Evolutionary conservation across 2,113 vertebrate genomes (phyloP).

Genomic region (Apus apus): DNA sequence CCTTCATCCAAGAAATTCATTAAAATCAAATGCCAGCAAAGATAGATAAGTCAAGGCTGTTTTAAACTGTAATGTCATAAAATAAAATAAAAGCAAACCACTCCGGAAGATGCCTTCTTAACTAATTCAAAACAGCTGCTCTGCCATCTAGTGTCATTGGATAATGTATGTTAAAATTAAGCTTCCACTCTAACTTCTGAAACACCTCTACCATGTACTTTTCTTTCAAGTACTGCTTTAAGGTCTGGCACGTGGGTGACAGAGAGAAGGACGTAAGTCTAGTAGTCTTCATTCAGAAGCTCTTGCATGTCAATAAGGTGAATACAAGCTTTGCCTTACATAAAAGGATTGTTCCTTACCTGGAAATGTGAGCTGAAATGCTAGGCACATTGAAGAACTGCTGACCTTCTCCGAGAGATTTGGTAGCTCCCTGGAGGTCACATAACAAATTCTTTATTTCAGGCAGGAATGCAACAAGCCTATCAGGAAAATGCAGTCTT

Average conservation of each 20-base stretch:
- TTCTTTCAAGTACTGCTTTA: not conserved
- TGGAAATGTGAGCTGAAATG: not conserved
- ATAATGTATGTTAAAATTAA: not conserved
- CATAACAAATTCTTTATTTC: not conserved
- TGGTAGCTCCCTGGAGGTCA: not conserved
- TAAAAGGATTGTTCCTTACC: not conserved
- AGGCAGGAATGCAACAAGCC: not conserved
- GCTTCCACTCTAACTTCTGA: not conserved
- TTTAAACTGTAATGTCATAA: not conserved
- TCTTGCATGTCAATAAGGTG: not conserved
- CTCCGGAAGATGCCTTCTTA: not conserved
- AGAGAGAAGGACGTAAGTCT: not conserved
- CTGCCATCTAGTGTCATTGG: constrained; percentile 60
- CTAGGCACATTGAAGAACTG: not conserved
- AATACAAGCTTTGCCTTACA: not conserved
- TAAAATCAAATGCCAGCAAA: not conserved
- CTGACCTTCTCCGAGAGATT: not conserved
- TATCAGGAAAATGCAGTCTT: not conserved
- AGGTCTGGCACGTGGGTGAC: not conserved
- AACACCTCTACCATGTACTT: not conserved
- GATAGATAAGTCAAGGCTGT: not conserved
- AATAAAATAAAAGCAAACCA: not conserved
- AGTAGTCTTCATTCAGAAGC: not conserved
- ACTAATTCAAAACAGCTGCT: constrained; percentile 26
- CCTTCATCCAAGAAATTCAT: not conserved